These are phyloP conservation scores for Oryctolagus cuniculus DNA, from an alignment of 2,113 vertebrate species.

Conservation along the genomic window DNA sequence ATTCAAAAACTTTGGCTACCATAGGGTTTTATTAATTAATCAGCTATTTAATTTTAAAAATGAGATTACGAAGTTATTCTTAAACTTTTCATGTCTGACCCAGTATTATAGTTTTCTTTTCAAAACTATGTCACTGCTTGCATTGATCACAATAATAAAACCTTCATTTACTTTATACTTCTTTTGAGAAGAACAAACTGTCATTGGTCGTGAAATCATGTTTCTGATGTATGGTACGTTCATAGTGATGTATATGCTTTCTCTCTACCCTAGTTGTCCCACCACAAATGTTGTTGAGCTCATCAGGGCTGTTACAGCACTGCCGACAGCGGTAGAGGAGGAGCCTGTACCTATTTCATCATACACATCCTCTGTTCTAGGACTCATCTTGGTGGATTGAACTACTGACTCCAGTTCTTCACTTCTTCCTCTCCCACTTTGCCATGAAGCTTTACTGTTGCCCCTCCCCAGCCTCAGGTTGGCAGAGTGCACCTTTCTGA, in stretches of 20 bases:
- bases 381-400: neutral
- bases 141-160: neutral
- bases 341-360: neutral
- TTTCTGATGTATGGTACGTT: neutral
- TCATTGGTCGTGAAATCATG: neutral
- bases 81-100: neutral
- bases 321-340: neutral
- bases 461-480: rapidly evolving
- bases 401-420: neutral
- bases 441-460: neutral
- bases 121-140: neutral
- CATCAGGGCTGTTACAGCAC: neutral
- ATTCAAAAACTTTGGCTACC: neutral
- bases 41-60: too few relatives aligned
- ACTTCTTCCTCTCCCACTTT: neutral
- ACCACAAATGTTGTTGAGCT: neutral
- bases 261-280: neutral
- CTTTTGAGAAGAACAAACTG: neutral
- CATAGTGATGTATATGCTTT: neutral
- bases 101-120: neutral
- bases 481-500: neutral
- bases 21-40: neutral
- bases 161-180: neutral
- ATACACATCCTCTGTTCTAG: neutral
- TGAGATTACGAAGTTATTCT: neutral